Percentiles rank a stretch among this genome's conserved stretches.
phyloP scores from a whole-genome alignment of 2,888 invertebrate genomes.

The Drosophila anomalata region DNA sequence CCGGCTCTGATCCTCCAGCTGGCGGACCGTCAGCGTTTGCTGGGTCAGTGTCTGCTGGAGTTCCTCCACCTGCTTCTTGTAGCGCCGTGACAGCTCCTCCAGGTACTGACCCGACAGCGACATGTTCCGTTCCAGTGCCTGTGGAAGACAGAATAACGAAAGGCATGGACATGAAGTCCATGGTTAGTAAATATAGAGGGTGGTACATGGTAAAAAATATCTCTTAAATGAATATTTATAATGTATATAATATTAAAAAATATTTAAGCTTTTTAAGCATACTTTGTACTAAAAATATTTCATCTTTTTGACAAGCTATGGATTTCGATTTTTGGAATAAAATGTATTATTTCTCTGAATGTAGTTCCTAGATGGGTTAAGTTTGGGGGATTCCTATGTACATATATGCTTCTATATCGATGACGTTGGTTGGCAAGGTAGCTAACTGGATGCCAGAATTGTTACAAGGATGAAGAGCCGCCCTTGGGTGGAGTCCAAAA shows the following conservation, averaged over 20 bases:
- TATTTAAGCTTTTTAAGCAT: too few relatives aligned
- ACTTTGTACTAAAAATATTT: too few relatives aligned
- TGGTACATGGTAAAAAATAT: constrained; percentile 7
- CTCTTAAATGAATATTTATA: background rate
- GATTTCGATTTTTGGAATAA: background rate
- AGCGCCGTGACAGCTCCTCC: constrained; percentile 96
- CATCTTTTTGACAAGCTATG: too few relatives aligned
- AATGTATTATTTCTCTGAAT: background rate
- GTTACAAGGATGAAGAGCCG: constrained; percentile 53
- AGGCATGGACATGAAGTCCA: constrained; percentile 8
- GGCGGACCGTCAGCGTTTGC: constrained; percentile 90
- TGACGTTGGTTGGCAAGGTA: constrained; percentile 43
- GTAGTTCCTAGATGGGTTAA: background rate
- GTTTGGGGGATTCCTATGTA: constrained; percentile 14
- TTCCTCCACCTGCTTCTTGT: constrained; percentile 98
- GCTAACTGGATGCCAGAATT: constrained; percentile 46
- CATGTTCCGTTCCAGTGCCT: constrained; percentile 98
- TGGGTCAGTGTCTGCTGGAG: constrained; percentile 94
- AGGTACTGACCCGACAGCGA: constrained; percentile 98
- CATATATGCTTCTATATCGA: constrained; percentile 21
- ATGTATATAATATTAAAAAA: too few relatives aligned
- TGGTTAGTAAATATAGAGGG: constrained; percentile 20
- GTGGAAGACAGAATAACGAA: constrained; percentile 76
- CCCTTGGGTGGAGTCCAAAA: constrained; percentile 40
- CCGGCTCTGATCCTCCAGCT: constrained; percentile 89